Conservation (phyloP, 2,888 invertebrate genomes). For the Stomorhina lunata region DNA sequence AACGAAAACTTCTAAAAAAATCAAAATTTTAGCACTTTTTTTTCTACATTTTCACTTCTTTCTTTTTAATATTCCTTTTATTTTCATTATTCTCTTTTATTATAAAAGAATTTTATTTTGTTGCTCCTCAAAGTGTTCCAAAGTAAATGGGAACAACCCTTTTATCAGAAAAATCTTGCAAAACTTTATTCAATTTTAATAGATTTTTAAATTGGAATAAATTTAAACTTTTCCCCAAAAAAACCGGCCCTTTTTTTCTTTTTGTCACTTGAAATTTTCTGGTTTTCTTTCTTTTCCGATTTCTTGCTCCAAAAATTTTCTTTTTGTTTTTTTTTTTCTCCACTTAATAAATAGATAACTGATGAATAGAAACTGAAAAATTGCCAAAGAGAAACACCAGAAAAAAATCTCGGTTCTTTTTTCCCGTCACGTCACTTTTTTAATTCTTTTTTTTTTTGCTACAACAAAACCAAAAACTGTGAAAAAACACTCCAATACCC, state of each 20-base stretch:
- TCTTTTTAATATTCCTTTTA: too few relatives aligned
- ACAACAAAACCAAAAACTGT: neutral
- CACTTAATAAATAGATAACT: constrained; percentile 68
- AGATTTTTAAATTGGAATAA: constrained; percentile 26
- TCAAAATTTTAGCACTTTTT: too few relatives aligned
- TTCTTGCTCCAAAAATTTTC: constrained; percentile 3
- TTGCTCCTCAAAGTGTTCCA: too few relatives aligned
- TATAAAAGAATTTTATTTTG: too few relatives aligned
- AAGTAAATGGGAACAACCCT: too few relatives aligned
- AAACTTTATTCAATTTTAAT: constrained; percentile 32
- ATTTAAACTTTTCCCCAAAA: constrained; percentile 31
- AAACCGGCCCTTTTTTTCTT: constrained; percentile 49
- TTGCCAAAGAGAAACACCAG: constrained; percentile 41
- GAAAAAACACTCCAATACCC: constrained; percentile 25
- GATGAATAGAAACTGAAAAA: too few relatives aligned
- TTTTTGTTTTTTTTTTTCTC: constrained; percentile 10
- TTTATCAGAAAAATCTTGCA: too few relatives aligned
- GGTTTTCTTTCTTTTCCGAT: neutral
- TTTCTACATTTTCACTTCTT: too few relatives aligned
- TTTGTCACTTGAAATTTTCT: constrained; percentile 1
- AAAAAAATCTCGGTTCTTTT: constrained; percentile 43
- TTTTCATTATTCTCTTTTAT: too few relatives aligned
- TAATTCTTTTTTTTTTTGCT: too few relatives aligned
- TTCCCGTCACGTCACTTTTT: constrained; percentile 51
- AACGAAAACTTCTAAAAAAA: too few relatives aligned